A percentile compares a stretch with the other conserved stretches of the same genome.
Evolutionary conservation across 2,888 invertebrate genomes (phyloP).

Genomic region (Punctoribates punctum): DNA sequence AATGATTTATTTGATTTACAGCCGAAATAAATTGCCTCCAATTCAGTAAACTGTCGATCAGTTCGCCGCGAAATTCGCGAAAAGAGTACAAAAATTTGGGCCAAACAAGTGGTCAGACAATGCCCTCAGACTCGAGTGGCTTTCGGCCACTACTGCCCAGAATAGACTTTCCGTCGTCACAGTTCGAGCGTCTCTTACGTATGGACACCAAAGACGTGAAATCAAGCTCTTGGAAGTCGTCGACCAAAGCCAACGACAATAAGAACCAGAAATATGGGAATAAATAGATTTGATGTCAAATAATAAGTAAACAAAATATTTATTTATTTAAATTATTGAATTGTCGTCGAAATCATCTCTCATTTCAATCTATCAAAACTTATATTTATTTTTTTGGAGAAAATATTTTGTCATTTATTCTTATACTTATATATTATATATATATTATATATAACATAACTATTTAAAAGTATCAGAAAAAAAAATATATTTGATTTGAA

Average conservation of each 20-base stretch:
- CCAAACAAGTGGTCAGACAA: not conserved
- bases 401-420: too few relatives aligned
- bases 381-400: too few relatives aligned
- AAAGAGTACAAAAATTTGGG: slow-evolving; percentile 4
- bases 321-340: too few relatives aligned
- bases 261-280: slow-evolving; percentile 2
- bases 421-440: too few relatives aligned
- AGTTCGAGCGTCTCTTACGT: slow-evolving; percentile 38
- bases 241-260: not conserved
- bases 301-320: too few relatives aligned
- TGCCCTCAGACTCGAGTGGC: not conserved
- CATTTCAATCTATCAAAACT: too few relatives aligned
- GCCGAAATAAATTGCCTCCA: slow-evolving; percentile 39
- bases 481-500: too few relatives aligned
- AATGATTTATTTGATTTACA: slow-evolving; percentile 15
- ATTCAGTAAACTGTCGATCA: slow-evolving; percentile 42
- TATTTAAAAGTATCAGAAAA: too few relatives aligned
- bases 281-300: too few relatives aligned
- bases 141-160: slow-evolving; percentile 37
- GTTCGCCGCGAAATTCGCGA: slow-evolving; percentile 30
- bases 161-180: slow-evolving; percentile 34
- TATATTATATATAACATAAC: too few relatives aligned
- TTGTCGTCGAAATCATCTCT: too few relatives aligned
- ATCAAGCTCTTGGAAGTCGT: not conserved
- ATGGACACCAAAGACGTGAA: slow-evolving; percentile 39